Evolutionary conservation across 1,140 invertebrate genomes (phyloP).

Genomic region (Nylanderia fulva): DNA sequence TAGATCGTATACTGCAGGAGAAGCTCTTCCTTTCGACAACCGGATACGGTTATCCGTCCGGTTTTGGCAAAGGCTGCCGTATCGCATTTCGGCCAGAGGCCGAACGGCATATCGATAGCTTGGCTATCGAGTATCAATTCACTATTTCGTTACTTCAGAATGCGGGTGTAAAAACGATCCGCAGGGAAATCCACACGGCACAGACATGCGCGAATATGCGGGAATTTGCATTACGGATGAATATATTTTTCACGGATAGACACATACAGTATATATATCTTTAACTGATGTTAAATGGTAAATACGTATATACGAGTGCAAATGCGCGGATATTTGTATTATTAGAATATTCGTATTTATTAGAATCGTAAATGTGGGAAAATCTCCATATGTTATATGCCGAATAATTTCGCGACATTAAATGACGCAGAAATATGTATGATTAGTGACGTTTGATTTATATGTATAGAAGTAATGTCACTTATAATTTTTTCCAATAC

Average conservation of each 20-base stretch:
- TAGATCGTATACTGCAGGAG: constrained; percentile 31
- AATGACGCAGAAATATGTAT: background rate
- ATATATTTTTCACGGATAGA: background rate
- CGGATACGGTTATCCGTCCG: constrained; percentile 31
- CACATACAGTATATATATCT: background rate
- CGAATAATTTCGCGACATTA: background rate
- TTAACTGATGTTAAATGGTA: background rate
- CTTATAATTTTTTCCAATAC: background rate
- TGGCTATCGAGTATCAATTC: constrained; percentile 54
- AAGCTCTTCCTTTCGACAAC: constrained; percentile 43
- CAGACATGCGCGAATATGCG: background rate
- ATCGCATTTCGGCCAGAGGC: constrained; percentile 43
- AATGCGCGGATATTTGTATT: background rate
- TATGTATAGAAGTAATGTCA: no score
- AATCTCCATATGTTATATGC: background rate
- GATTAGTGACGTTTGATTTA: background rate
- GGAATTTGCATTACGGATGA: background rate
- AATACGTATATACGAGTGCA: background rate
- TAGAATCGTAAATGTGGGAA: background rate
- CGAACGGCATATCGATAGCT: constrained; percentile 1
- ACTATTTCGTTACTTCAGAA: constrained; percentile 47
- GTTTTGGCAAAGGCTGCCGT: constrained; percentile 50
- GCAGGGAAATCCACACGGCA: background rate
- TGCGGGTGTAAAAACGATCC: constrained; percentile 44
- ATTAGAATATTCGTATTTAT: background rate